These are phyloP conservation scores for Bombus fervidus DNA, from an alignment of 1,140 invertebrate species.

Conservation along the genomic window DNA sequence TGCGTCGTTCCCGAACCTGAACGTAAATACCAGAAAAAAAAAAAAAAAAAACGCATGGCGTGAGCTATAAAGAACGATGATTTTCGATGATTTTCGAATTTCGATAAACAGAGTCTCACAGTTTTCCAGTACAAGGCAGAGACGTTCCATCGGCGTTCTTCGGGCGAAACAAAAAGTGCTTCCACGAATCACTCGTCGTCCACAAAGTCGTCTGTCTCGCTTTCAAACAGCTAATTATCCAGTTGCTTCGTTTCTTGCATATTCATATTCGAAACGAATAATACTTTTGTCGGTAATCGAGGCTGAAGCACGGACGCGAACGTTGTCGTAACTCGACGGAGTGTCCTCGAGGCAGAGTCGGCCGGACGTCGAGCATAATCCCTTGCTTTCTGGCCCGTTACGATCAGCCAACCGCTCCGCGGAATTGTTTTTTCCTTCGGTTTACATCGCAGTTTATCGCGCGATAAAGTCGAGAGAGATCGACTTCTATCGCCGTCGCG, in stretches of 20 bases:
- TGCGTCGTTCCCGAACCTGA: no score
- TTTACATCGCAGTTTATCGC: constrained; percentile 18
- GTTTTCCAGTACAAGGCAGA: no score
- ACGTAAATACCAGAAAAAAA: no score
- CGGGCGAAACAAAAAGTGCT: no score
- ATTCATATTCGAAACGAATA: not conserved
- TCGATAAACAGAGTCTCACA: no score
- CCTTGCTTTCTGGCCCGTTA: not conserved
- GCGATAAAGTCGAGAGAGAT: not conserved
- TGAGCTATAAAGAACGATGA: no score
- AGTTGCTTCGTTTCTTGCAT: not conserved
- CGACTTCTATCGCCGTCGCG: no score
- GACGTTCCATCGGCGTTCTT: no score
- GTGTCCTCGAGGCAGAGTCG: not conserved
- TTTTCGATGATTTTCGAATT: no score
- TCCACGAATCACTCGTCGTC: not conserved
- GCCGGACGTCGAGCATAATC: not conserved
- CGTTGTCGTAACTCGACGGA: not conserved
- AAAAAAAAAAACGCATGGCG: no score
- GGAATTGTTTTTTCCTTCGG: constrained; percentile 33
- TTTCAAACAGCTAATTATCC: not conserved
- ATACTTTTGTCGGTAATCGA: not conserved
- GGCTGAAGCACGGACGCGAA: not conserved
- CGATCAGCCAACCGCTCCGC: not conserved
- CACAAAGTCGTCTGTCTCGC: not conserved